Base-by-base conservation (phyloP, 2,888 invertebrate genomes). In the Plebejus melissa region DNA sequence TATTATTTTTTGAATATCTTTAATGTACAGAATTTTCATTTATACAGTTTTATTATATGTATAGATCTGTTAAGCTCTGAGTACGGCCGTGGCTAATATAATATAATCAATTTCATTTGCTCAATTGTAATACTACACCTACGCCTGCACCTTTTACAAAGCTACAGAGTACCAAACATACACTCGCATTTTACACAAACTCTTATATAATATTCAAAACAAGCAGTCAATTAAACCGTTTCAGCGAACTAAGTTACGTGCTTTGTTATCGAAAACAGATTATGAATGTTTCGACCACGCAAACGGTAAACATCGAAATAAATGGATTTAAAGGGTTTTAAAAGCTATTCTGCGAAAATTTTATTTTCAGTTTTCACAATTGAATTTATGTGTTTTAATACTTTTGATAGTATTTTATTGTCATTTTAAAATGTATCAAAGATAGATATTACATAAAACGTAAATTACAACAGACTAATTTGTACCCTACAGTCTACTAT, bases 261-360 rank as follows among this genome's bases (percentile, higher is more conserved):
- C 32, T 65, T 65, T 36, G 36, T 65, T 65, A 65, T 65, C 65
- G 65, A 65, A 65, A 65, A 36, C 32, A 65, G 65, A 65, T 36
- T 65, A 65, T 36, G 32, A 65, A 32, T 65, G 58, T 22, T 60
- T 65, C 65, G 32, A 36, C 32, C 65, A 65, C 65, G 65, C 32
- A 13, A 65, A 65, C 65, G 65, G 32, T 5, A 65, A 36, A 36
- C 65, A 65, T 65, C 65, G 0, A 65, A 65, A 28, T 58, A n/a
- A 3, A 58, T 28, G 60, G 28, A 60, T 60, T 65, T 16, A 65
- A 36, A 65, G 32, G 65, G 16, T 65, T 65, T 36, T 5, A 65
- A 65, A 65, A 36, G 32, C 32, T 65, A 32, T 65, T 65, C 60
- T 28, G 28, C 65, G 11, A 65, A 65, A 13, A 4, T 36, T 13